Evolutionary conservation across 2,113 vertebrate genomes (phyloP).

Genomic region (Bettongia penicillata): DNA sequence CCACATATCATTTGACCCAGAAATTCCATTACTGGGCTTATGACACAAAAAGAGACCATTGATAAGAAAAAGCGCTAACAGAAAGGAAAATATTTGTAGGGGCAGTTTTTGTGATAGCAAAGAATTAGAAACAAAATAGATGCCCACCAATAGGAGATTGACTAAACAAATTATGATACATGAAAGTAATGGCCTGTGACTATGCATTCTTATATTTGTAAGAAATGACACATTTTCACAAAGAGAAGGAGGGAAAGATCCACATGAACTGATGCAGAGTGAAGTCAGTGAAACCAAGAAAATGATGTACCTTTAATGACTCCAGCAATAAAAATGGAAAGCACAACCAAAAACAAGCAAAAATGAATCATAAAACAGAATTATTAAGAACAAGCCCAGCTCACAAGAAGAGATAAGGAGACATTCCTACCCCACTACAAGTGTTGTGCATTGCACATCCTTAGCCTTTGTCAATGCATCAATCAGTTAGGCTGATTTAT

Average conservation of each 20-base stretch:
- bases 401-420: not conserved
- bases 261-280: not conserved
- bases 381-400: not conserved
- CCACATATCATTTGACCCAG: not conserved
- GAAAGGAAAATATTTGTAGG: not conserved
- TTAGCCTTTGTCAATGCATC: not conserved
- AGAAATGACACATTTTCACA: not conserved
- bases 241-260: not conserved
- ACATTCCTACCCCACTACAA: not conserved
- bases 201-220: not conserved
- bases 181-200: not conserved
- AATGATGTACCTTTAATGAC: not conserved
- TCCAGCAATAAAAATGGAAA: not conserved
- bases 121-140: not conserved
- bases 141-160: not conserved
- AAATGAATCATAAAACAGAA: not conserved
- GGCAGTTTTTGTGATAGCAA: not conserved
- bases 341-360: not conserved
- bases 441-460: not conserved
- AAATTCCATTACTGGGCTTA: not conserved
- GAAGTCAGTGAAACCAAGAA: not conserved
- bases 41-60: not conserved
- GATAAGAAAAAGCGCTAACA: not conserved
- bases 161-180: not conserved
- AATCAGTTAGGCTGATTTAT: not conserved